Percentiles rank a stretch among this genome's conserved stretches.
phyloP scores from a whole-genome alignment of 2,888 invertebrate genomes.

The Brachypalpus laphriformis region DNA sequence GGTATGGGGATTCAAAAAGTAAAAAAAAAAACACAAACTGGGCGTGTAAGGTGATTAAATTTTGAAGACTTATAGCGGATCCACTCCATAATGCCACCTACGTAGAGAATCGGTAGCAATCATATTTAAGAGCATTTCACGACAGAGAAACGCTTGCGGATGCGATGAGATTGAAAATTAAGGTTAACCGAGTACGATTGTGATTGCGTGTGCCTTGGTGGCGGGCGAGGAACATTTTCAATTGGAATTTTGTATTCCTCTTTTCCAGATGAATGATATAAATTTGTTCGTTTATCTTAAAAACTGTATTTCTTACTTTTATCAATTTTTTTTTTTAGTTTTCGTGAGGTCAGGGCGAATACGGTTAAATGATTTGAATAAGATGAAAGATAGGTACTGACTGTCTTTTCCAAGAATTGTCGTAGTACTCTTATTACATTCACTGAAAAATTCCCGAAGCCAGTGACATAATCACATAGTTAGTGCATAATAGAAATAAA shows the following conservation, averaged over 20 bases:
- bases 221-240: background rate
- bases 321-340: background rate
- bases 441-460: too few relatives aligned
- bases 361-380: too few relatives aligned
- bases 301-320: background rate
- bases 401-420: too few relatives aligned
- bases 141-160: slow-evolving; percentile 37
- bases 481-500: too few relatives aligned
- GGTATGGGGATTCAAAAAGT: background rate
- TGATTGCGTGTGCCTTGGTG: slow-evolving; percentile 8
- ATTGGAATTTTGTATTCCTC: background rate
- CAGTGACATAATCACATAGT: too few relatives aligned
- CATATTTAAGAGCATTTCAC: slow-evolving; percentile 52
- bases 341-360: background rate
- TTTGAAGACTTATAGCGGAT: slow-evolving; percentile 68
- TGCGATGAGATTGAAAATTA: slow-evolving; percentile 68
- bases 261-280: background rate
- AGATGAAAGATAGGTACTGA: too few relatives aligned
- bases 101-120: slow-evolving; percentile 72
- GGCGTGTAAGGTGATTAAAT: slow-evolving; percentile 70
- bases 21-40: slow-evolving; percentile 31
- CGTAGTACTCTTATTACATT: too few relatives aligned
- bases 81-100: slow-evolving; percentile 63
- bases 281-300: background rate
- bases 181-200: slow-evolving; percentile 19